Evolutionary conservation across 2,888 invertebrate species (phyloP).

Genomic region (Lycocerus yunnanus): DNA sequence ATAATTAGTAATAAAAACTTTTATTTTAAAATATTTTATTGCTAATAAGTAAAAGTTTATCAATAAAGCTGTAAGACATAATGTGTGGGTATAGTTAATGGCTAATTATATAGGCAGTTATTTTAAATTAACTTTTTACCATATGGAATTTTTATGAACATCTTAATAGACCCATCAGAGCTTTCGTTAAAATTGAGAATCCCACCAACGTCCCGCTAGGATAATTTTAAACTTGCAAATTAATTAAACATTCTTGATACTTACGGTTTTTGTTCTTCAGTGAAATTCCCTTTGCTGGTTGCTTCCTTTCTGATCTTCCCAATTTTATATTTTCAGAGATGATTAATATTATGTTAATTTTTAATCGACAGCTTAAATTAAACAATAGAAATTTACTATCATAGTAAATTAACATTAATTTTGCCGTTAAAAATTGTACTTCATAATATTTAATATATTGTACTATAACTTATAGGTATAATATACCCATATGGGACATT

Average conservation of each 20-base stretch:
- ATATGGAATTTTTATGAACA: not conserved
- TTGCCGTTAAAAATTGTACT: too few species aligned
- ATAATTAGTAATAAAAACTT: constrained; percentile 37
- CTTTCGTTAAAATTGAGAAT: not conserved
- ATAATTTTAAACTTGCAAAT: not conserved
- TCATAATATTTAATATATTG: too few species aligned
- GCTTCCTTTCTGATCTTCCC: too few species aligned
- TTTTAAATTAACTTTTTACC: not conserved
- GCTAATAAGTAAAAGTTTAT: constrained; percentile 27
- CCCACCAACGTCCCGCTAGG: not conserved
- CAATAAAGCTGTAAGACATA: constrained; percentile 1
- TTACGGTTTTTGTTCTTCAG: too few species aligned
- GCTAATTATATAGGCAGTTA: not conserved
- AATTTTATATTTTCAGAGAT: too few species aligned
- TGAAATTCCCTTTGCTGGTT: too few species aligned
- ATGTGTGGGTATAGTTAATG: not conserved
- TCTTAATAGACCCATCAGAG: not conserved
- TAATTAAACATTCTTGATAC: not conserved
- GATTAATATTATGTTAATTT: too few species aligned
- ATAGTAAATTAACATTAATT: too few species aligned
- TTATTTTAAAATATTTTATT: constrained; percentile 32
- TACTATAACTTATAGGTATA: too few species aligned
- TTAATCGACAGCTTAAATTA: too few species aligned
- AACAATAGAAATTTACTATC: too few species aligned
- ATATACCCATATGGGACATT: too few species aligned